These are phyloP conservation scores for Garrulus glandarius DNA, from an alignment of 2,797 vertebrate genomes.

Conservation along the genomic window DNA sequence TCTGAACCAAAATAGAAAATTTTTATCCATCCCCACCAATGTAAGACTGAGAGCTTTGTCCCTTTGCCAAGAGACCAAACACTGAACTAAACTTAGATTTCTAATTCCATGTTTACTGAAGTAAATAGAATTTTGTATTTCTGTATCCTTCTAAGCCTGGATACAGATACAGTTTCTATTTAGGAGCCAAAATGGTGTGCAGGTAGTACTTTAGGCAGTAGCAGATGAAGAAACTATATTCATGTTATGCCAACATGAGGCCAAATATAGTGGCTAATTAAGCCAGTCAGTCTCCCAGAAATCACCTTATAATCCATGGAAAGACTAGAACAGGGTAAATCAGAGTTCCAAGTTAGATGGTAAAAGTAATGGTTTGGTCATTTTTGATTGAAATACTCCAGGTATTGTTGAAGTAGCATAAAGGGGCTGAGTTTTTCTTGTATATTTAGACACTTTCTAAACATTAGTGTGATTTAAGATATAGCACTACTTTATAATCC, in stretches of 20 bases:
- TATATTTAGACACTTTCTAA: neutral
- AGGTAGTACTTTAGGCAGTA: neutral
- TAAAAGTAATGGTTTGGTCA: neutral
- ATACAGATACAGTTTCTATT: neutral
- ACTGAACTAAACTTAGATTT: conserved; percentile 2
- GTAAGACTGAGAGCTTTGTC: neutral
- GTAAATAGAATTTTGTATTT: neutral
- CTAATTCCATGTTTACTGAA: neutral
- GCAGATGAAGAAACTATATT: neutral
- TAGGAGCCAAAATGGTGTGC: neutral
- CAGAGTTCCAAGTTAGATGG: neutral
- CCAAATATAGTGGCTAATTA: neutral
- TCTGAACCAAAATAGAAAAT: neutral
- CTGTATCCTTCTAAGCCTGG: neutral
- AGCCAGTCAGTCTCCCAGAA: neutral
- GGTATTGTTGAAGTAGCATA: neutral
- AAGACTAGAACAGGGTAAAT: neutral
- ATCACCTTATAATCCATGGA: neutral
- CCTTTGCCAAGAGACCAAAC: neutral
- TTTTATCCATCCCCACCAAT: neutral
- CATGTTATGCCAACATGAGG: neutral
- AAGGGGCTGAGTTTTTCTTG: neutral
- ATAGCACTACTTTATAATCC: neutral
- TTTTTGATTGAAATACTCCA: neutral
- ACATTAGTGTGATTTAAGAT: neutral